Conservation (phyloP, 35 echinoderm and acorn worm genomes). For the Amphiura filiformis region DNA sequence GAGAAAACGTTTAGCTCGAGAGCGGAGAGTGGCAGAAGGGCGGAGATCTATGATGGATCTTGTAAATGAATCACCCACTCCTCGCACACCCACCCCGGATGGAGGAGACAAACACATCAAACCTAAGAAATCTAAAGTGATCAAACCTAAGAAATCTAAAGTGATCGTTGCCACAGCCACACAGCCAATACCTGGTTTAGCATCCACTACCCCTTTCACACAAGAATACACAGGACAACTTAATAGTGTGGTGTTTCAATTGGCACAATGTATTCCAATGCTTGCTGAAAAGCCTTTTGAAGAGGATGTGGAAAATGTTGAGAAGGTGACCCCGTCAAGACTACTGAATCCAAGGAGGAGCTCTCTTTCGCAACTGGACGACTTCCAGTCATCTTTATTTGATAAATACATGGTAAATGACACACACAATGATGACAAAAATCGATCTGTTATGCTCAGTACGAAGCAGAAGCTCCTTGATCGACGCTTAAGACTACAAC, state of each 20-base stretch:
- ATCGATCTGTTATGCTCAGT: no score
- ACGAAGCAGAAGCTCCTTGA: neutral
- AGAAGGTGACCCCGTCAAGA: constrained; percentile 36
- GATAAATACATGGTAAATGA: neutral
- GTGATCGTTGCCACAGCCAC: neutral
- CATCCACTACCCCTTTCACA: constrained; percentile 39
- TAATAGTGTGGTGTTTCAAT: constrained; percentile 84
- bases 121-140: no score
- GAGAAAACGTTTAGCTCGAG: constrained; percentile 66
- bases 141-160: neutral
- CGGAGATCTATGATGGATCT: constrained; percentile 66
- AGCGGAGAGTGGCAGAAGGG: constrained; percentile 68
- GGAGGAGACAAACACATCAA: no score
- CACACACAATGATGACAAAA: no score
- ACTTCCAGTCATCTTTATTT: neutral
- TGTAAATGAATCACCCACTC: constrained; percentile 2
- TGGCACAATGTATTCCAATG: constrained; percentile 46
- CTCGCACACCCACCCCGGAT: neutral
- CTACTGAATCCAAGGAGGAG: neutral
- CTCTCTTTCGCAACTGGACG: neutral
- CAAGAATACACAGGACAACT: constrained; percentile 65
- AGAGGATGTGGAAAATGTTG: constrained; percentile 52
- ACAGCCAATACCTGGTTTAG: neutral
- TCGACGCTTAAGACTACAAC: neutral
- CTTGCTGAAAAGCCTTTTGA: constrained; percentile 54